These are phyloP conservation scores for Apamea crenata DNA, from an alignment of 2,888 invertebrate genomes.

Conservation along the genomic window DNA sequence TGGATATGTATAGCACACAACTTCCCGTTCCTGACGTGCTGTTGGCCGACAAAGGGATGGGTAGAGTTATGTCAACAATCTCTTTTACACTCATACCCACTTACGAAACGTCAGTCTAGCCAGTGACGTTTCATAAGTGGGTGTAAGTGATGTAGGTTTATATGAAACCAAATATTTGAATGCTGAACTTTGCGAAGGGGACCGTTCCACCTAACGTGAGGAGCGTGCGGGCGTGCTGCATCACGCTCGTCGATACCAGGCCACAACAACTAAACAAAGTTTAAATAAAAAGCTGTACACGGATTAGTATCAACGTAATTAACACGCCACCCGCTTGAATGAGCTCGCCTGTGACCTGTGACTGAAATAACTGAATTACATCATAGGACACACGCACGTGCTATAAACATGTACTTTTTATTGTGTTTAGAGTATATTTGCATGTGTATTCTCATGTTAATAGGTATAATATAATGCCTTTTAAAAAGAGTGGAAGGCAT, in stretches of 20 bases:
- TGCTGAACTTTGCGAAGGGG: not conserved
- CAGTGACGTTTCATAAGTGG: not conserved
- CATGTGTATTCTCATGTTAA: conserved; percentile 16
- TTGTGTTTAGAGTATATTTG: conserved; percentile 7
- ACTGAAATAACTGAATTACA: conserved; percentile 11
- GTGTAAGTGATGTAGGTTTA: not conserved
- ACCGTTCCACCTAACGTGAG: not conserved
- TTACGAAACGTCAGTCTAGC: not conserved
- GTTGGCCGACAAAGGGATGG: not conserved
- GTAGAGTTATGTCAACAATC: not conserved
- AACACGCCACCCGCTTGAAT: conserved; percentile 32
- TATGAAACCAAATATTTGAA: not conserved
- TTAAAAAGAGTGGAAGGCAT: not conserved
- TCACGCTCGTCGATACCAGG: not conserved
- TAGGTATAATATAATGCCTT: not conserved
- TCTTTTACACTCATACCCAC: not conserved
- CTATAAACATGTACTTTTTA: conserved; percentile 23
- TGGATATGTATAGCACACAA: not conserved
- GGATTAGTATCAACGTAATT: conserved; percentile 7
- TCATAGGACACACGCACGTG: conserved; percentile 27
- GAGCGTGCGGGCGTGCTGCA: not conserved
- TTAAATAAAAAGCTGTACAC: not conserved
- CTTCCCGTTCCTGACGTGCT: not conserved
- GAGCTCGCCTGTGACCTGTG: conserved; percentile 18
- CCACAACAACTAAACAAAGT: conserved; percentile 11